Evolutionary conservation across 2,888 invertebrate species (phyloP), one percentile per base, ranked within the genome.

Genomic region (Drosophila suboccidentalis): DNA sequence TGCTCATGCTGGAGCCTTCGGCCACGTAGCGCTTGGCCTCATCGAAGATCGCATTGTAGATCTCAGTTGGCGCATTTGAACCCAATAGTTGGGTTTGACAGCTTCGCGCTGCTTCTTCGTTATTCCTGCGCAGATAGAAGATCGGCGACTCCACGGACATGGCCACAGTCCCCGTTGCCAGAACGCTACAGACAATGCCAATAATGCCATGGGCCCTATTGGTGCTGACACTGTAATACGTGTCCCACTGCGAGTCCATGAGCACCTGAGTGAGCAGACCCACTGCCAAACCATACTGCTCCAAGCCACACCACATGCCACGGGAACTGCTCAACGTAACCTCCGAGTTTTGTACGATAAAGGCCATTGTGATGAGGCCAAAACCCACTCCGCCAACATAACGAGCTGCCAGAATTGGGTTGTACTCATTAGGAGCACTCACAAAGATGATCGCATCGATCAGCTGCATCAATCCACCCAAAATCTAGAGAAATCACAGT

Each of bases 371-470:
- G 8, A 86, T 63, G 3, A 91, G 54, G 1, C 91, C 91, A 3
- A 87, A 82, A 3, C 88, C 91, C 17, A 91, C 72, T 4, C 91
- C 91, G 36, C 91, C 90, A 0, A 90, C 57, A 36, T 86, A 91
- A 4, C 91, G 91, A 3, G 89, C 91, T 3, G 82, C 85, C 8
- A 89, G 22, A 0, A 91, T 60, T 1, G 87, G 58, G 1, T 46
- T 44, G 15, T 71, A 69, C 0, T 88, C 59, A 8, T 69, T 46
- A 11, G 91, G 88, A 0, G 72, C 85, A 43, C 81, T 76, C 8
- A 84, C 78, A 60, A 81, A 88, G 26, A 91, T 78, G n/a, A 91
- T 76, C n/a, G 82, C 91, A 51, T 81, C 80, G 19, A 86, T 79
- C 3, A 90, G 47, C 34, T 88, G 73, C 65, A 91, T 47, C 0